phyloP scores from a whole-genome alignment of 1,140 invertebrate genomes.

The Bombus vancouverensis region DNA sequence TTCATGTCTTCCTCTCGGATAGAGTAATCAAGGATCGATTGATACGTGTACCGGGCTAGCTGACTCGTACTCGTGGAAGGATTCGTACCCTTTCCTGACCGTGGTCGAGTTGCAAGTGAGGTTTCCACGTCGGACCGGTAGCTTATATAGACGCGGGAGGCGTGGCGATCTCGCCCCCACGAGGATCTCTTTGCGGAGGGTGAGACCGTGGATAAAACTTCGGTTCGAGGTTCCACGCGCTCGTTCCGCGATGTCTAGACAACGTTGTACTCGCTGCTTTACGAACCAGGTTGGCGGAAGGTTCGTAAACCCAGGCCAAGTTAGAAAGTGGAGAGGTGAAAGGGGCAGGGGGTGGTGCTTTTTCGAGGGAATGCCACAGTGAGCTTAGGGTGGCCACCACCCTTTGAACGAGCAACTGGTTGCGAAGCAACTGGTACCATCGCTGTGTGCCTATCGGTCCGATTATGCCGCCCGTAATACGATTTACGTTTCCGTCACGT shows the following conservation, averaged over 20 bases:
- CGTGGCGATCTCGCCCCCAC: slow-evolving; percentile 70
- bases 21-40: neutral
- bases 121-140: slow-evolving; percentile 53
- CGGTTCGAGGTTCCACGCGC: slow-evolving; percentile 17
- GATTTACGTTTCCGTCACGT: slow-evolving; percentile 27
- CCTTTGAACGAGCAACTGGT: slow-evolving; percentile 70
- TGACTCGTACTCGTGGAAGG: slow-evolving; percentile 23
- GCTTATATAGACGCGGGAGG: slow-evolving; percentile 77
- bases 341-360: neutral
- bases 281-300: neutral
- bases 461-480: slow-evolving; percentile 25
- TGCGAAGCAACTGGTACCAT: slow-evolving; percentile 73
- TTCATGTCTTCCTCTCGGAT: slow-evolving; percentile 59
- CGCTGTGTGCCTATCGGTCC: slow-evolving; percentile 2
- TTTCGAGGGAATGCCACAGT: neutral
- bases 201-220: slow-evolving; percentile 49
- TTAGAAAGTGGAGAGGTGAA: neutral
- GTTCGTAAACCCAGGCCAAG: neutral
- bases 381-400: neutral
- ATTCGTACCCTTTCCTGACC: slow-evolving; percentile 38
- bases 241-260: slow-evolving; percentile 22
- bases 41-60: slow-evolving; percentile 9
- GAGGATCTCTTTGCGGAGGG: slow-evolving; percentile 53
- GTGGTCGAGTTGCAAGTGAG: slow-evolving; percentile 71
- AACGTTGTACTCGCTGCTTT: neutral